Percentiles rank a stretch among this genome's conserved stretches.
These are phyloP conservation scores for Poecilia velifera DNA, from an alignment of 2,797 vertebrate genomes.

Conservation along the genomic window DNA sequence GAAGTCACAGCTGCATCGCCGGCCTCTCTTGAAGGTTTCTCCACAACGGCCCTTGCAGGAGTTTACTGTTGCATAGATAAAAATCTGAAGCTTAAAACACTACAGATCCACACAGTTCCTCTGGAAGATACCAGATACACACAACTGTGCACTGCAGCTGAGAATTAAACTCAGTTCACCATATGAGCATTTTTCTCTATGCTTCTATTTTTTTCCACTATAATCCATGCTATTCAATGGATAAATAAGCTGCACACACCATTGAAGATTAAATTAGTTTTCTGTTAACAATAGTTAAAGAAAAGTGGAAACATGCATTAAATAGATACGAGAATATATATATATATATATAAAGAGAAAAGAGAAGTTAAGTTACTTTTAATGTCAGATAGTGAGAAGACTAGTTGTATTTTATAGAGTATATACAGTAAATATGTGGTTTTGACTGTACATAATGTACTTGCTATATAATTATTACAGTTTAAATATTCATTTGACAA, in stretches of 20 bases:
- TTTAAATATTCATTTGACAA: not conserved
- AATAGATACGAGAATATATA: not conserved
- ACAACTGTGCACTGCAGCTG: not conserved
- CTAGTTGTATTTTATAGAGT: not conserved
- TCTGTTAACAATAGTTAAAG: not conserved
- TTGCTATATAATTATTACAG: not conserved
- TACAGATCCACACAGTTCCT: not conserved
- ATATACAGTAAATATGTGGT: not conserved
- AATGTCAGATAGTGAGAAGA: not conserved
- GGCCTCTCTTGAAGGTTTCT: conserved; percentile 86
- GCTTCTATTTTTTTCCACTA: not conserved
- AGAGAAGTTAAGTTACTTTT: not conserved
- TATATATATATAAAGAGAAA: not conserved
- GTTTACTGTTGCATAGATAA: conserved; percentile 69
- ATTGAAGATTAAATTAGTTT: not conserved
- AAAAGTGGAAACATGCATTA: not conserved
- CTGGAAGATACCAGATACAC: not conserved
- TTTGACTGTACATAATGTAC: not conserved
- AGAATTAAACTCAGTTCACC: not conserved
- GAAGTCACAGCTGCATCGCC: conserved; percentile 87
- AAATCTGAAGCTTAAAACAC: conserved; percentile 1
- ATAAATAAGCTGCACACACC: not conserved
- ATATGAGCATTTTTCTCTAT: not conserved
- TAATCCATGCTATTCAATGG: not conserved
- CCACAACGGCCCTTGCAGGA: conserved; percentile 94